These are phyloP conservation scores for Oryctes rhinoceros DNA, from an alignment of 1,140 invertebrate species.

Conservation along the genomic window DNA sequence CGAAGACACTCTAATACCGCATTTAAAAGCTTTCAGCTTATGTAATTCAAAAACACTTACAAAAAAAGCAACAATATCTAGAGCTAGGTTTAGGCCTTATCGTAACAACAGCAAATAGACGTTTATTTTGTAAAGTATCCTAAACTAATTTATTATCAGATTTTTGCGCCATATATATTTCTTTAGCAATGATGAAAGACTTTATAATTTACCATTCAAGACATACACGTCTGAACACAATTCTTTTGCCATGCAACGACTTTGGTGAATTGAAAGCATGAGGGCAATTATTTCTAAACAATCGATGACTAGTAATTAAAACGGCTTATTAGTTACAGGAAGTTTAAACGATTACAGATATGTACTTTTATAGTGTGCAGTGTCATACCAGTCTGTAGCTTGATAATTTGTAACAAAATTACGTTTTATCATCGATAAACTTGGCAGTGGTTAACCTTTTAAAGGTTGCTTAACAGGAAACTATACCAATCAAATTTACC, in stretches of 20 bases:
- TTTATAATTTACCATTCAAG: too few species aligned
- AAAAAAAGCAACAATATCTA: constrained; percentile 7
- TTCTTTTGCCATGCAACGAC: not conserved
- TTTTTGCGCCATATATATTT: too few species aligned
- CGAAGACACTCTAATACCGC: not conserved
- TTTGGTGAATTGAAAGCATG: constrained; percentile 23
- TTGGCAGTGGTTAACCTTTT: not conserved
- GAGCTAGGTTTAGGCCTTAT: constrained; percentile 17
- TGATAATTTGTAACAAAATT: not conserved
- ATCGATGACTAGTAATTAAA: not conserved
- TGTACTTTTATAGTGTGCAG: not conserved
- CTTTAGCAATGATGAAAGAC: too few species aligned
- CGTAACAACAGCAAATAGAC: constrained; percentile 12
- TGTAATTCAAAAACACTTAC: not conserved
- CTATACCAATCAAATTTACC: not conserved
- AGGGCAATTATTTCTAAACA: not conserved
- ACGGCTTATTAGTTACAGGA: not conserved
- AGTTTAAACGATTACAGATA: not conserved
- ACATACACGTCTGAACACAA: too few species aligned
- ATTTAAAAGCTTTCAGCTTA: constrained; percentile 20
- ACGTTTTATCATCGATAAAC: not conserved
- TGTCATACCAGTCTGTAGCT: not conserved
- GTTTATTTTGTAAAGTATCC: not conserved
- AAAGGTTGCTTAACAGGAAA: not conserved
- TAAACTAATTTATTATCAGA: not conserved